A percentile compares a stretch with the other conserved stretches of the same genome.
Conservation (phyloP, 2,888 invertebrate genomes). For the Meliscaeva auricollis region DNA sequence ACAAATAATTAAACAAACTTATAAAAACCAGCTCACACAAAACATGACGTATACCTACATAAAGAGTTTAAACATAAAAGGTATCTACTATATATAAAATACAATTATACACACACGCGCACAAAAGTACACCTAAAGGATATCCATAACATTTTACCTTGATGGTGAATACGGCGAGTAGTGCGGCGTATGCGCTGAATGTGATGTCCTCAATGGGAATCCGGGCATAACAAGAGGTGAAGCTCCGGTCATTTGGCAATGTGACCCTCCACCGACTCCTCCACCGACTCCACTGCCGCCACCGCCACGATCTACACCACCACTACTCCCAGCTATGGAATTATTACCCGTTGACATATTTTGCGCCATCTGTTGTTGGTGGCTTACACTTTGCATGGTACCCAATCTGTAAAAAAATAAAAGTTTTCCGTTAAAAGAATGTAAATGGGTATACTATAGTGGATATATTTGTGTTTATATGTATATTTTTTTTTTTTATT, state of each 20-base stretch:
- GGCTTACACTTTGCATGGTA: constrained; percentile 81
- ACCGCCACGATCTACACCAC: constrained; percentile 82
- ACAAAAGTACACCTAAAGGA: background rate
- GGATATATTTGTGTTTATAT: constrained; percentile 39
- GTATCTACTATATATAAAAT: background rate
- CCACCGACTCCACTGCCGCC: constrained; percentile 78
- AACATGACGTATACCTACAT: background rate
- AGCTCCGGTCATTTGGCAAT: constrained; percentile 88
- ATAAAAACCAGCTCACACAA: constrained; percentile 14
- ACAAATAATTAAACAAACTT: constrained; percentile 58
- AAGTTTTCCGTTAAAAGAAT: constrained; percentile 73
- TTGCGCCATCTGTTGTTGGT: constrained; percentile 84
- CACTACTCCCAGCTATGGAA: constrained; percentile 83
- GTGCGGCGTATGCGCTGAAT: constrained; percentile 89
- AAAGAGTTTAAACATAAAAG: constrained; percentile 2
- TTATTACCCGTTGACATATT: constrained; percentile 87
- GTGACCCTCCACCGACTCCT: constrained; percentile 85
- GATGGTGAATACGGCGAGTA: constrained; percentile 96
- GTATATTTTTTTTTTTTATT: constrained; percentile 67
- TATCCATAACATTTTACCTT: constrained; percentile 84
- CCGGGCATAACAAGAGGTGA: constrained; percentile 94
- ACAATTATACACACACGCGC: constrained; percentile 2
- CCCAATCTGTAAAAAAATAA: constrained; percentile 81
- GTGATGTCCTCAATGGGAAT: constrained; percentile 90
- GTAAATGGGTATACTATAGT: constrained; percentile 63